Evolutionary conservation across 2,113 vertebrate genomes (phyloP), one percentile per base, ranked within the genome.

Genomic region (Ibidorhyncha struthersii): DNA sequence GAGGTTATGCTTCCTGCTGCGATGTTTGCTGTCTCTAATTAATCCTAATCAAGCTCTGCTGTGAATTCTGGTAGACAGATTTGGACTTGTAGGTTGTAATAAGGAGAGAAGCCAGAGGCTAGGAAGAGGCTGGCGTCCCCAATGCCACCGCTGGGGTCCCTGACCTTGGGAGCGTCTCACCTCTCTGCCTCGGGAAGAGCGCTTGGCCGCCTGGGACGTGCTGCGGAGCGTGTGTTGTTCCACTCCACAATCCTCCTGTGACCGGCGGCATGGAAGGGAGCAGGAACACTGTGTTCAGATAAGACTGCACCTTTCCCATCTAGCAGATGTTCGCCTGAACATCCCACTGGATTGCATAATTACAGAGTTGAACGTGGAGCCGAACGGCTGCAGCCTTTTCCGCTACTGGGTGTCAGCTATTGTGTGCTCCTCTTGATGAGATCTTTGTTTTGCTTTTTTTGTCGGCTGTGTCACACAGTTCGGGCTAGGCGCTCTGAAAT

Each of bases 291-390:
- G 29, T 49, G 91, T 96, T 87, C 89, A 76, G 95, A 96, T 91
- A 87, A 89, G 87, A 12, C 87, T 93, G 89, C 84, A 95, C 95
- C 94, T 94, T 94, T 74, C 86, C 76, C 77, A 36, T 38, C 86
- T 4, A 62, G 78, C 95, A 95, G 95, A 69, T 95, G 89, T 93
- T 92, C 8, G 52, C 63, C 81, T 2, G 41, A 67, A 38, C 89
- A 20, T 80, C 93, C 83, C 91, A 6, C 89, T 53, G 93, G 93
- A 71, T 91, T 93, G 93, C 91, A 63, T 93, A 89, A 94, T 72
- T 29, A 17, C 38, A 12, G 61, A 53, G 52, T 2, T 15, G 81
- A 50, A 34, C 2, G 5, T 18, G 70, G 76, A 94, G 94, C 86
- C 0, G 7, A 73, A 16, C 0, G 79, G 66, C 93, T 83, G 94